Evolutionary conservation across 2,113 vertebrate species (phyloP).

Genomic region (Onychostoma macrolepis): DNA sequence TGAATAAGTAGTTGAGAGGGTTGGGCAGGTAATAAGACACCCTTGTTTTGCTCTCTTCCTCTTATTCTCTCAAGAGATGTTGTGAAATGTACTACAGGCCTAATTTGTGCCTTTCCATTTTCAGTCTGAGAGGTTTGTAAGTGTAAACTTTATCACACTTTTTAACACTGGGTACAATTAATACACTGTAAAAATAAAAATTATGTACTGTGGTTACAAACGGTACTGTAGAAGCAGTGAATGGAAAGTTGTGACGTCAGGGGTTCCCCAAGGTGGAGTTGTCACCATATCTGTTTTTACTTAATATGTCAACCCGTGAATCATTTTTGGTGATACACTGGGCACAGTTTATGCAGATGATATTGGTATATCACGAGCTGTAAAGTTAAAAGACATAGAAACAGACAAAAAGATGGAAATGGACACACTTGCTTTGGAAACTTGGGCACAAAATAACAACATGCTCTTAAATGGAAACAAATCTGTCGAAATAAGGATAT

Average conservation of each 20-base stretch:
- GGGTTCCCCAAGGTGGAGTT: too few relatives aligned
- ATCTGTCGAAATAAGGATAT: background rate
- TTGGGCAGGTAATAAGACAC: background rate
- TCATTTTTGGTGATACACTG: background rate
- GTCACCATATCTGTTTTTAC: too few relatives aligned
- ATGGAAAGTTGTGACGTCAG: too few relatives aligned
- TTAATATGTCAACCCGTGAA: background rate
- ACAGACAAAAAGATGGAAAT: background rate
- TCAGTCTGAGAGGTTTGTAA: background rate
- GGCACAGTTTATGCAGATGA: background rate
- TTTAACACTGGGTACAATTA: background rate
- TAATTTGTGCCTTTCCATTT: background rate
- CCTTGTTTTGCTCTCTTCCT: background rate
- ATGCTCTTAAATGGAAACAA: too few relatives aligned
- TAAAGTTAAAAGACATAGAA: background rate
- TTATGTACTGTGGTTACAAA: too few relatives aligned
- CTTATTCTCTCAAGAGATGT: background rate
- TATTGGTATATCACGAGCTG: background rate
- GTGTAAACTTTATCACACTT: background rate
- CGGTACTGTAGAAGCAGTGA: too few relatives aligned
- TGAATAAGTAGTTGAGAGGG: too few relatives aligned
- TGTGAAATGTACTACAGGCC: background rate
- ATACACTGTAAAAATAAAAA: too few relatives aligned
- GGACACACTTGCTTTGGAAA: background rate
- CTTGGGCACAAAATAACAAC: too few relatives aligned